Base-by-base conservation (phyloP, 1,140 invertebrate species). In the Brachionus sp. region DNA sequence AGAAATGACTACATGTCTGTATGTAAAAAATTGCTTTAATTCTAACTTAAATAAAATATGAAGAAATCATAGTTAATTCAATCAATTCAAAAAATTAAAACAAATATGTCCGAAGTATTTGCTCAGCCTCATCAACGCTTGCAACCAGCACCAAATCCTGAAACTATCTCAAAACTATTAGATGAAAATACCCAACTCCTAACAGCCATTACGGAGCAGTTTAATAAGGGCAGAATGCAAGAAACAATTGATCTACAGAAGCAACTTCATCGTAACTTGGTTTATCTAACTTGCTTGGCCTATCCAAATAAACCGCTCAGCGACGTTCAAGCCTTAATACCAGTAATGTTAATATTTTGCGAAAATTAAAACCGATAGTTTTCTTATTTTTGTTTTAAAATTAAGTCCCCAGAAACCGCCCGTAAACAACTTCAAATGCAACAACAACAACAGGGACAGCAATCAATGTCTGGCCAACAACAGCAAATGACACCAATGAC, bases 71-170 rank as follows among this genome's bases (percentile, higher is more conserved):
- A 23, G 0, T 25, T 7, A 19, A 5, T 23, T 57, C 19, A 16
- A 57, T 25, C 5, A 57, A 16, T 73, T 73, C 0, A 39, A 73
- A 39, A 73, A 39, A 73, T 39, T 12, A 70, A 16, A 33, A 73
- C 13, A 57, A 80, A 57, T 19, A 80, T 80, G 77, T 80, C 77
- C 25, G 77, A 80, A 35, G 77, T 80, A 16, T 80, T 80, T 44
- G 77, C 77, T 62, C 50, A 44, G n/a, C 77, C 77, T 3, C 77
- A 80, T 25, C 77, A 80, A 37, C 50, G 77, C n/a, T 9, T 66
- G 16, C 46, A 57, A 42, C 50, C 46, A 66, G 77, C 77, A 10
- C 77, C 77, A 13, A 80, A 80, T 62, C 46, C 53, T 0, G 77
- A 80, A n/a, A 80, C 77, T 5, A 80, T 80, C 12, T 57, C 77